These are phyloP conservation scores for Ophioninae sp. DNA, from an alignment of 2,888 invertebrate species.

Conservation along the genomic window DNA sequence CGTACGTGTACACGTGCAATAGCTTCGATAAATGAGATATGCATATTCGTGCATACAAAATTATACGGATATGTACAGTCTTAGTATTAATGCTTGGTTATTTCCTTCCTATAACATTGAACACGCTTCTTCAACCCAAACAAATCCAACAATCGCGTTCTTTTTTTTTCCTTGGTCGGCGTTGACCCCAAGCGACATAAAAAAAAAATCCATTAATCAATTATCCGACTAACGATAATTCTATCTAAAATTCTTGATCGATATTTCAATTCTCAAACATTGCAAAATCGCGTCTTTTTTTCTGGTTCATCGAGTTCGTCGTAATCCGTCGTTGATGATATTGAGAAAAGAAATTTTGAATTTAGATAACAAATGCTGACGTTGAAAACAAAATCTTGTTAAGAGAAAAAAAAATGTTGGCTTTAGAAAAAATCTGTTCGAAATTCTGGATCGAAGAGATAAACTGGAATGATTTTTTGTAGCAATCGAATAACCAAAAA, in stretches of 20 bases:
- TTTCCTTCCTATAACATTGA: constrained; percentile 38
- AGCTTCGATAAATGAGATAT: constrained; percentile 26
- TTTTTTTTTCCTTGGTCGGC: constrained; percentile 20
- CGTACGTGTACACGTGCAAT: constrained; percentile 31
- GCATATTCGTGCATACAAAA: constrained; percentile 50
- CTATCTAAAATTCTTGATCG: background rate
- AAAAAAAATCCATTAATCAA: background rate
- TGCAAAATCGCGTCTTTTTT: no score
- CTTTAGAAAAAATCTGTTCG: no score
- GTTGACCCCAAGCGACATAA: background rate
- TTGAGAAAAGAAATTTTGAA: no score
- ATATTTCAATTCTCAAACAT: no score
- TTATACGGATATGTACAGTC: constrained; percentile 51
- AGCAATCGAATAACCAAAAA: no score
- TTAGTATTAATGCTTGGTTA: constrained; percentile 16
- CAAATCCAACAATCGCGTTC: background rate
- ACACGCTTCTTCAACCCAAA: background rate
- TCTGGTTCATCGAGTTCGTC: no score
- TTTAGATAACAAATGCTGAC: no score
- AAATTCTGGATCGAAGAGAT: no score
- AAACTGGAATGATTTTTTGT: no score
- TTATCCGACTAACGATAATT: background rate
- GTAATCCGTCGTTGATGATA: no score
- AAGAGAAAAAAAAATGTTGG: no score
- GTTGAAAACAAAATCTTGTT: no score